Percentiles rank a stretch among this genome's conserved stretches.
phyloP scores from a whole-genome alignment of 2,113 vertebrate species.

The Peromyscus maniculatus region DNA sequence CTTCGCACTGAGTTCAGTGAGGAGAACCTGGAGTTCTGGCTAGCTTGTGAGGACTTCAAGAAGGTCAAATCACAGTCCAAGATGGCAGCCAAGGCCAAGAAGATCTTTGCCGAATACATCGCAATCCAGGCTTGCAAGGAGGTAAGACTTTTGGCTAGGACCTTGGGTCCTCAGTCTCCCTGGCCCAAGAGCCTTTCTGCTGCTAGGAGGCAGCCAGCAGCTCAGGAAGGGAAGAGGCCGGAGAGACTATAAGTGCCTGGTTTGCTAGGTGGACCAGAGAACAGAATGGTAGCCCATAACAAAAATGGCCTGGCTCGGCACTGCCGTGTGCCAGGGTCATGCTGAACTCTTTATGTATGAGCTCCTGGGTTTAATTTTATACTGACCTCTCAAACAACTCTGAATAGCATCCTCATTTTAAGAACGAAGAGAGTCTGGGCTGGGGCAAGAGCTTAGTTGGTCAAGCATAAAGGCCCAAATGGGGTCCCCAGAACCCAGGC shows the following conservation, averaged over 20 bases:
- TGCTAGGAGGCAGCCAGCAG: background rate
- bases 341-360: background rate
- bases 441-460: background rate
- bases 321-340: rapidly evolving
- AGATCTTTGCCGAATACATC: conserved; percentile 97
- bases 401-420: conserved; percentile 2
- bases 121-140: conserved; percentile 99
- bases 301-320: background rate
- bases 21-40: conserved; percentile 99
- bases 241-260: background rate
- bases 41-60: conserved; percentile 98
- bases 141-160: conserved; percentile 86
- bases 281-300: background rate
- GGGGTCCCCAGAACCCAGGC: background rate
- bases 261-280: background rate
- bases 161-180: background rate
- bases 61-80: conserved; percentile 98
- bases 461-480: background rate
- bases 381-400: background rate
- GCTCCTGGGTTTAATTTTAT: background rate
- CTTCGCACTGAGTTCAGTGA: conserved; percentile 98
- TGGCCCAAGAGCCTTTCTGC: background rate
- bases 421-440: background rate
- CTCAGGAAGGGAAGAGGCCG: background rate
- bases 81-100: conserved; percentile 98